phyloP scores from a whole-genome alignment of 1,140 invertebrate species.

The Augochlora pura region DNA sequence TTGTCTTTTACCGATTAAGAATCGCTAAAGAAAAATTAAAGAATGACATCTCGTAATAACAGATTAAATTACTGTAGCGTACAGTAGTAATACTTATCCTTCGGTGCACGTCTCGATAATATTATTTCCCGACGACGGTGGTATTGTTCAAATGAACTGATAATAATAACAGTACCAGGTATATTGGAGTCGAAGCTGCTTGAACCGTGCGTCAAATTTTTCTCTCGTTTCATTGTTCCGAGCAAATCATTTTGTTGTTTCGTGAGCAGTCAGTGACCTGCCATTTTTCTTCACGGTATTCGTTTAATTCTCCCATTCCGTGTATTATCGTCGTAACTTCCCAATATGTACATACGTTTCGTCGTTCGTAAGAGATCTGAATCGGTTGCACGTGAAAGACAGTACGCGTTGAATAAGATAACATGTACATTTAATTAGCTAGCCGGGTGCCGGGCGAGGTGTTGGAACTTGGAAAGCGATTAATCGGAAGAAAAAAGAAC shows the following conservation, averaged over 20 bases:
- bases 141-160: not conserved
- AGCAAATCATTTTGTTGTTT: slow-evolving; percentile 41
- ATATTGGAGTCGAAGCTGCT: not conserved
- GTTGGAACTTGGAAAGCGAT: not conserved
- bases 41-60: too few relatives aligned
- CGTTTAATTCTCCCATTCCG: slow-evolving; percentile 21
- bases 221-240: slow-evolving; percentile 50
- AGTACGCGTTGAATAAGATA: not conserved
- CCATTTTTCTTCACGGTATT: slow-evolving; percentile 42
- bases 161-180: not conserved
- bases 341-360: slow-evolving; percentile 40
- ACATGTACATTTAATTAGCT: slow-evolving; percentile 14
- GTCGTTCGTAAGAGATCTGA: slow-evolving; percentile 12
- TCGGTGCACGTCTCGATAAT: too few relatives aligned
- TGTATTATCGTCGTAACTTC: slow-evolving; percentile 8
- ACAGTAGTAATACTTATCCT: too few relatives aligned
- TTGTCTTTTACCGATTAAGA: too few relatives aligned
- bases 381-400: not conserved
- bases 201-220: slow-evolving; percentile 48
- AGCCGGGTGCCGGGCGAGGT: too few relatives aligned
- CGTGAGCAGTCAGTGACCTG: slow-evolving; percentile 23
- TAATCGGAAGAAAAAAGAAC: not conserved
- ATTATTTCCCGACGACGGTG: too few relatives aligned
- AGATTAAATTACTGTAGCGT: too few relatives aligned
- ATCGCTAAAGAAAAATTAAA: too few relatives aligned